phyloP scores from a whole-genome alignment of 2,888 invertebrate species.

The Acanthopleura granulata region DNA sequence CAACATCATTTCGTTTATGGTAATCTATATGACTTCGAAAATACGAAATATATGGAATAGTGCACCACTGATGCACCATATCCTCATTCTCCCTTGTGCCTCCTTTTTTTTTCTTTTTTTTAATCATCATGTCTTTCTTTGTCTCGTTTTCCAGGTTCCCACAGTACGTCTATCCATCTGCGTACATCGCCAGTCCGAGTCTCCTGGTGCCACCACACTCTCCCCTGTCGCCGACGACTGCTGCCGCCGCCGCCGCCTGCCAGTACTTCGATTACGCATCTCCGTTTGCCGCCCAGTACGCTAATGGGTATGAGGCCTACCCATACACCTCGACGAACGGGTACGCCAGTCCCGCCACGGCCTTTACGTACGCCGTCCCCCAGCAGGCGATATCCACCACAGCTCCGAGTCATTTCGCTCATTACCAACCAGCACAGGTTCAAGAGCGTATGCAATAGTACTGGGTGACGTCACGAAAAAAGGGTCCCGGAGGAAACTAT shows the following conservation, averaged over 20 bases:
- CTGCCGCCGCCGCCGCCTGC: constrained; percentile 45
- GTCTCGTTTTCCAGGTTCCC: constrained; percentile 46
- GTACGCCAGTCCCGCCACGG: constrained; percentile 49
- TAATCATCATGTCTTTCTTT: constrained; percentile 8
- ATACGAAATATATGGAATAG: too few relatives aligned
- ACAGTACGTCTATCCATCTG: constrained; percentile 56
- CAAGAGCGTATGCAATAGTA: constrained; percentile 58
- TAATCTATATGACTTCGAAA: too few relatives aligned
- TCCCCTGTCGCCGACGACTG: constrained; percentile 41
- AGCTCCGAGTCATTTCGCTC: constrained; percentile 45
- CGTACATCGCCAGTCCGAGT: constrained; percentile 46
- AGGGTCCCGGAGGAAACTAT: neutral
- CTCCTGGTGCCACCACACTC: constrained; percentile 49
- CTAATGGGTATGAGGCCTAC: constrained; percentile 45
- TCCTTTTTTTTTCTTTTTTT: neutral
- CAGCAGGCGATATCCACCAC: constrained; percentile 46
- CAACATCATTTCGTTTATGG: too few relatives aligned
- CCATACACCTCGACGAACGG: constrained; percentile 52
- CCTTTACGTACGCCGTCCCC: constrained; percentile 56
- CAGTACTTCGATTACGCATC: constrained; percentile 48
- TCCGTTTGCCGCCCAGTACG: constrained; percentile 42
- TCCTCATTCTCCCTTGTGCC: too few relatives aligned
- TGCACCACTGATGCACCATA: too few relatives aligned
- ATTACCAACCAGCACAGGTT: constrained; percentile 56
- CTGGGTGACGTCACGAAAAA: constrained; percentile 1